Percentiles rank a stretch among this genome's conserved stretches.
Conservation (phyloP, 2,888 invertebrate species). For the Heliconius charithonia region DNA sequence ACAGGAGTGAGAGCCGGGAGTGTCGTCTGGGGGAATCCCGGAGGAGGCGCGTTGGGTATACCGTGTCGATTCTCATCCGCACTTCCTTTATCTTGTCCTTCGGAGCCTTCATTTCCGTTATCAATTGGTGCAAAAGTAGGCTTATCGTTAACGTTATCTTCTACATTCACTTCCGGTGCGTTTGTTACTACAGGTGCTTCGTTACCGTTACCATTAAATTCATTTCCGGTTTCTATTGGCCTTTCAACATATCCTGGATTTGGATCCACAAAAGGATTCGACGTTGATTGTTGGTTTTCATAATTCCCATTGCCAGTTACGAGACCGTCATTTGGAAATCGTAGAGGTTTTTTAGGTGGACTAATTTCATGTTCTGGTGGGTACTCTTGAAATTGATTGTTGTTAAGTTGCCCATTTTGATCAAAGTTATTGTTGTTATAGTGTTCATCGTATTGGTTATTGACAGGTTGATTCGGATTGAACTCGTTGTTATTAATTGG, state of each 20-base stretch:
- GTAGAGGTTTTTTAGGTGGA: conserved; percentile 43
- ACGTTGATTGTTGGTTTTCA: conserved; percentile 28
- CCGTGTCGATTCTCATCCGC: conserved; percentile 10
- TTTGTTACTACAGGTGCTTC: conserved; percentile 1
- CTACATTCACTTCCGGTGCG: neutral
- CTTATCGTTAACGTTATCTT: neutral
- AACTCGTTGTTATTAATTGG: conserved; percentile 31
- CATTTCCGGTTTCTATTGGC: conserved; percentile 28
- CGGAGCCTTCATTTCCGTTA: conserved; percentile 22
- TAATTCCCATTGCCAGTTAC: conserved; percentile 42
- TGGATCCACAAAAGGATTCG: conserved; percentile 16
- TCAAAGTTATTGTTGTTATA: conserved; percentile 10
- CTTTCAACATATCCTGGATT: conserved; percentile 12
- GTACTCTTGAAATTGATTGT: conserved; percentile 11
- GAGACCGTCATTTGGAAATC: conserved; percentile 47
- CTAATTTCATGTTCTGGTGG: conserved; percentile 40
- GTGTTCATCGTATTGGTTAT: neutral
- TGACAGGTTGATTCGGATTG: neutral
- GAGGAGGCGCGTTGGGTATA: conserved; percentile 17
- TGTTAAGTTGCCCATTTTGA: neutral
- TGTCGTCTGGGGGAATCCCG: conserved; percentile 26
- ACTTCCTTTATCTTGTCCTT: conserved; percentile 10
- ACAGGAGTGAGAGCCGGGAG: conserved; percentile 54
- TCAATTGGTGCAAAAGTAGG: conserved; percentile 24
- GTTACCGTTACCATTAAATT: conserved; percentile 26